Base-by-base conservation (phyloP, 2,797 vertebrate species). In the Phrynocephalus guinanensis region DNA sequence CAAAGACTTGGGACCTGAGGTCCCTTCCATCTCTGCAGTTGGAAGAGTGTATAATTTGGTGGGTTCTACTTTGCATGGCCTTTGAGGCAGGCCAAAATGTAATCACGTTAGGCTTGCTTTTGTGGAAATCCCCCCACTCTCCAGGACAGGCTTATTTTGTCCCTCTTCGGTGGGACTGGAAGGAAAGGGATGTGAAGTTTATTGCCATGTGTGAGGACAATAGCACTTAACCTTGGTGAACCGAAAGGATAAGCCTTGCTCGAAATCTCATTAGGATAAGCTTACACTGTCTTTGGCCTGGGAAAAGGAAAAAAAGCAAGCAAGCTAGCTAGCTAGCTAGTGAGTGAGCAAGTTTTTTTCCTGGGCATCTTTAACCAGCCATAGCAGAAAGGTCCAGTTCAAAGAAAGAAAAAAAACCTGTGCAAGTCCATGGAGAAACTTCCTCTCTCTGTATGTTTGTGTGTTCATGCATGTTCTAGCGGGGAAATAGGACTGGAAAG, bases 221-320 rank as follows among this genome's bases (percentile, higher is more conserved):
- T 44, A 73, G 50, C 76, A 72, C 76, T 87, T 86, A 72, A 78
- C 24, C 63, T 72, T 26, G 2, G 2, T 38, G 77, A 85, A 84
- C 77, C 18, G 66, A 52, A 86, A 16, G 71, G 44, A 52, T 66
- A 79, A 52, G 72, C 56, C 30, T 9, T 66, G 52, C 76, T 75
- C 28, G 26, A 70, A 16, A 38, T 82, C 28, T 84, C 88, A 28
- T 82, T 82, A 52, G 8, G 71, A 68, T 79, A 24, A 9, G 24
- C 76, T 48, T 67, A 22, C 81, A 38, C 18, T 26, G 56, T 80
- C 88, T 86, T 84, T 30, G 82, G 84, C 52, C 24, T 84, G 24
- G 18, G 0, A 26, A 48, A 77, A n/a, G 11, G 24, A 3, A 38
- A 5, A 24, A 48, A 48, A 56, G 9, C 52, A 56, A 56, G 52